Evolutionary conservation across 2,797 vertebrate genomes (phyloP).

Genomic region (Rachycentron canadum): DNA sequence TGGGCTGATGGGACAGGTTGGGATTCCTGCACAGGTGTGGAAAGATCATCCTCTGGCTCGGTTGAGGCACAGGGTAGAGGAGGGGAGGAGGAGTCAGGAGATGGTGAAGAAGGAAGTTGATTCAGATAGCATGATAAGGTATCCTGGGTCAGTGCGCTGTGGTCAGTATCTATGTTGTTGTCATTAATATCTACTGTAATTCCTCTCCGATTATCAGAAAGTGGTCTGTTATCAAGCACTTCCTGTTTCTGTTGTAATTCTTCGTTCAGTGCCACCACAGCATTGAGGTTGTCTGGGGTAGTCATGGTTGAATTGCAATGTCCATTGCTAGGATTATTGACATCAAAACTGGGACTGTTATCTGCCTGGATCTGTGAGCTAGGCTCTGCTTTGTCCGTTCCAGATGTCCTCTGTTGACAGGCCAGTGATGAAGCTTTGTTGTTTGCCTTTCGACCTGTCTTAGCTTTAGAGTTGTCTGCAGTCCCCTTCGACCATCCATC

Average conservation of each 20-base stretch:
- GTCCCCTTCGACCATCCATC: constrained; percentile 49
- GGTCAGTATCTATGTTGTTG: constrained; percentile 71
- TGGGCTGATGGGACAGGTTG: constrained; percentile 67
- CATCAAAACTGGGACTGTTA: constrained; percentile 44
- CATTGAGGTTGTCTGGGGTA: constrained; percentile 61
- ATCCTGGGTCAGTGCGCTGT: constrained; percentile 45
- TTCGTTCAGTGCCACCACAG: constrained; percentile 50
- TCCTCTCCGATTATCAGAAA: constrained; percentile 54
- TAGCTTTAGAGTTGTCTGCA: constrained; percentile 40
- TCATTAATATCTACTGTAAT: constrained; percentile 81
- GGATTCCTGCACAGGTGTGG: constrained; percentile 85
- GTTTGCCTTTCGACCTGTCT: constrained; percentile 42
- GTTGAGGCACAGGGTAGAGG: constrained; percentile 56
- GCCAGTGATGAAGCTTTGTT: constrained; percentile 34
- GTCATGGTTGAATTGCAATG: constrained; percentile 21
- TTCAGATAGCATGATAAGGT: constrained; percentile 37
- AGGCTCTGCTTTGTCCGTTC: constrained; percentile 31
- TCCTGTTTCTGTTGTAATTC: constrained; percentile 61
- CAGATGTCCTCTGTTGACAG: constrained; percentile 45
- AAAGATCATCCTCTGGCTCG: constrained; percentile 77
- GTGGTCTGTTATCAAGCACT: constrained; percentile 75
- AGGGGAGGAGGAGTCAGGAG: constrained; percentile 58
- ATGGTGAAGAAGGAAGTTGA: constrained; percentile 51
- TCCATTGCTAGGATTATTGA: constrained; percentile 38
- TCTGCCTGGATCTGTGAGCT: constrained; percentile 32